These are phyloP conservation scores for Sebastes variabilis DNA, from an alignment of 2,797 vertebrate genomes.

Conservation along the genomic window DNA sequence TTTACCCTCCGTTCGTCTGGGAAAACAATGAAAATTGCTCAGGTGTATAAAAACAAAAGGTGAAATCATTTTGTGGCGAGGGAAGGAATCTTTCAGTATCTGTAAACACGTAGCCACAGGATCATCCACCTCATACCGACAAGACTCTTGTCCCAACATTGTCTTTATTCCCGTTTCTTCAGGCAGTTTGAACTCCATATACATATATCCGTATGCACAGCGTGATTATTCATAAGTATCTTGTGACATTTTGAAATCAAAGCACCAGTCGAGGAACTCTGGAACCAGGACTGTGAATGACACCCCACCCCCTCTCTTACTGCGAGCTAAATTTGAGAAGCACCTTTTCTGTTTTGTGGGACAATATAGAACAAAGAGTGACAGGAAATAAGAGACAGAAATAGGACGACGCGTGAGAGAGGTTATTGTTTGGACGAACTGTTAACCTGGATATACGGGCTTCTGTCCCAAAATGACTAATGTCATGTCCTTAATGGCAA, in stretches of 20 bases:
- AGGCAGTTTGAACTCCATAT: background rate
- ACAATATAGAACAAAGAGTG: slow-evolving; percentile 12
- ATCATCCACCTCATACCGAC: background rate
- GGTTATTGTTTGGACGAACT: background rate
- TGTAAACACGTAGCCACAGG: background rate
- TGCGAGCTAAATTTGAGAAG: background rate
- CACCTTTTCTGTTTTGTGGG: slow-evolving; percentile 4
- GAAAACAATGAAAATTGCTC: slow-evolving; percentile 22
- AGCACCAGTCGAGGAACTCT: background rate
- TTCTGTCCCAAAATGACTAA: background rate
- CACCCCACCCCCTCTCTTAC: background rate
- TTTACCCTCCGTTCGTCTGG: slow-evolving; percentile 26
- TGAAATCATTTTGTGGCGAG: slow-evolving; percentile 21
- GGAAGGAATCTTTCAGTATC: background rate
- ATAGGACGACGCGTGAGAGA: background rate
- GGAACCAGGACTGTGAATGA: background rate
- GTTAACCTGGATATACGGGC: background rate
- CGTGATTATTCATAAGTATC: background rate
- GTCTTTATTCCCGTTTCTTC: background rate
- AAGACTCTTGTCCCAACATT: background rate
- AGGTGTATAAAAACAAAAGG: slow-evolving; percentile 18
- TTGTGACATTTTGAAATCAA: background rate
- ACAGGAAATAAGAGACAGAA: slow-evolving; percentile 10
- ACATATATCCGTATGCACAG: too few relatives aligned
- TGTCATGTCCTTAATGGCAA: background rate